Conservation (phyloP, 1,140 invertebrate species). For the Bombus pascuorum region DNA sequence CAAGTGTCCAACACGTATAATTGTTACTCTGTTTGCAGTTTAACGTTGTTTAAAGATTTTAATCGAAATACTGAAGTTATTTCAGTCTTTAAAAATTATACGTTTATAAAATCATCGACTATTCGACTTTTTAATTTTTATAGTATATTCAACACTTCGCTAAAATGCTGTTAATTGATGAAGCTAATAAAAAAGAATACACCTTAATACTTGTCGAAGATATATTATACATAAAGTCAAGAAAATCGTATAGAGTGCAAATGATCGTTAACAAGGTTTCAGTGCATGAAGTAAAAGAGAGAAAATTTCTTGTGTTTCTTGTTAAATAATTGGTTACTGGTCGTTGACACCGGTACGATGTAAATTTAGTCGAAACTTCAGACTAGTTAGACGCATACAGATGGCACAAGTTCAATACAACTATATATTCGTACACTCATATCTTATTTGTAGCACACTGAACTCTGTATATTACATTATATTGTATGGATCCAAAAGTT, state of each 20-base stretch:
- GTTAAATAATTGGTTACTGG: not conserved
- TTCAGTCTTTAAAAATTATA: no score
- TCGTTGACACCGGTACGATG: not conserved
- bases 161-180: not conserved
- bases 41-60: no score
- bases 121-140: not conserved
- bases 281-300: no score
- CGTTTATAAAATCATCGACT: no score
- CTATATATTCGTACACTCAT: not conserved
- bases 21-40: no score
- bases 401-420: not conserved
- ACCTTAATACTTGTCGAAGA: no score
- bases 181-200: no score
- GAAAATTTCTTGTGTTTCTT: not conserved
- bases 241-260: not conserved
- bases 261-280: no score
- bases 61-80: no score
- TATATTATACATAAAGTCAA: not conserved
- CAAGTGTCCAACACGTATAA: no score
- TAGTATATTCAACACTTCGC: not conserved
- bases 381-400: not conserved
- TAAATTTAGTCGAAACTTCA: not conserved
- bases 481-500: not conserved
- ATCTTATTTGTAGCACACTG: not conserved
- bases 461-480: not conserved